A percentile compares a stretch with the other conserved stretches of the same genome.
phyloP scores from a whole-genome alignment of 2,888 invertebrate genomes.

The Platycheirus albimanus region DNA sequence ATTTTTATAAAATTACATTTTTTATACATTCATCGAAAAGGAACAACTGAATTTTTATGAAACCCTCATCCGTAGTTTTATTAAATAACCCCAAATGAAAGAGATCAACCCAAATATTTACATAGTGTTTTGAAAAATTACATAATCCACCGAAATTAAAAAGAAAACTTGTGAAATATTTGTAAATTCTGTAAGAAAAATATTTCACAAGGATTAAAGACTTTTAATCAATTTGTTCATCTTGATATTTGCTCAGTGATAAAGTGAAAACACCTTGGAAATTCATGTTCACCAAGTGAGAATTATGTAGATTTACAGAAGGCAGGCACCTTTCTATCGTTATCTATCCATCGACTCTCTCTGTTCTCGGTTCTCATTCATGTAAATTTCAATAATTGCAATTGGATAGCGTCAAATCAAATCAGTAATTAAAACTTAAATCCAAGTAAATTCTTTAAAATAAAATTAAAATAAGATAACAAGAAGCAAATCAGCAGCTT shows the following conservation, averaged over 20 bases:
- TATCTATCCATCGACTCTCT: background rate
- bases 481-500: slow-evolving; percentile 23
- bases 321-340: too few relatives aligned
- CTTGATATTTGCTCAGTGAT: background rate
- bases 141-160: slow-evolving; percentile 53
- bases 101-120: background rate
- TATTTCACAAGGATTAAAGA: too few relatives aligned
- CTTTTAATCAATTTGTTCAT: background rate
- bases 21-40: slow-evolving; percentile 3
- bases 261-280: slow-evolving; percentile 11
- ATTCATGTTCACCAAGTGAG: slow-evolving; percentile 9
- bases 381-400: slow-evolving; percentile 17
- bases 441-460: background rate
- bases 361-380: background rate
- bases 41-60: slow-evolving; percentile 9
- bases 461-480: slow-evolving; percentile 5
- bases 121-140: slow-evolving; percentile 49
- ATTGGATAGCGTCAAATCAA: slow-evolving; percentile 22
- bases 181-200: background rate
- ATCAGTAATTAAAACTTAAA: slow-evolving; percentile 16
- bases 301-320: slow-evolving; percentile 47
- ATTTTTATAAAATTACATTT: background rate
- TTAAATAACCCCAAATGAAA: background rate
- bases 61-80: too few relatives aligned
- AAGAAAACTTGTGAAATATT: slow-evolving; percentile 37